A percentile compares a stretch with the other conserved stretches of the same genome.
phyloP scores from a whole-genome alignment of 2,888 invertebrate genomes.

The Pyrocoelia pectoralis region DNA sequence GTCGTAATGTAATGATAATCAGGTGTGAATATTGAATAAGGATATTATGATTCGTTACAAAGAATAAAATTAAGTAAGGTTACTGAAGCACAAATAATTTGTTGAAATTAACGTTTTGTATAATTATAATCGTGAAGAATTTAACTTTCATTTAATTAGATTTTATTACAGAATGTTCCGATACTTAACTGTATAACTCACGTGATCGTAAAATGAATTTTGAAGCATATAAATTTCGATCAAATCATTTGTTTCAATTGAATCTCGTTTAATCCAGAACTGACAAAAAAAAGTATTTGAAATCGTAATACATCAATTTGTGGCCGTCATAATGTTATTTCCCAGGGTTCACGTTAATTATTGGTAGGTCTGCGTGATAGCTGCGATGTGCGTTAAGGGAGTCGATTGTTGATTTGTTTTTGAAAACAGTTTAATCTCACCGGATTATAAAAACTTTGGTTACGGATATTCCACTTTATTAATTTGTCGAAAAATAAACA shows the following conservation, averaged over 20 bases:
- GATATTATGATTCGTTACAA: conserved; percentile 13
- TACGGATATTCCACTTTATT: neutral
- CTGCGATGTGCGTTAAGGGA: conserved; percentile 31
- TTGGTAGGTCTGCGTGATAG: conserved; percentile 34
- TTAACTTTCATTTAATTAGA: conserved; percentile 29
- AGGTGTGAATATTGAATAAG: conserved; percentile 4
- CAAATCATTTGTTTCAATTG: conserved; percentile 4
- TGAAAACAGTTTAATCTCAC: conserved; percentile 9
- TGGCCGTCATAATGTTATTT: conserved; percentile 31
- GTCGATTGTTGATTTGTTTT: conserved; percentile 28
- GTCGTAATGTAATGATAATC: too few relatives aligned
- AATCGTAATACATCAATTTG: conserved; percentile 30
- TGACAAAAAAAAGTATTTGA: conserved; percentile 28
- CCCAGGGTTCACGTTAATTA: conserved; percentile 35
- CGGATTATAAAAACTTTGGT: neutral
- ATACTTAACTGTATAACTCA: neutral
- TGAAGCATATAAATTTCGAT: neutral
- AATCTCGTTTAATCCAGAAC: conserved; percentile 22
- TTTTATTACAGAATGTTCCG: conserved; percentile 20
- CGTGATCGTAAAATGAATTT: conserved; percentile 8
- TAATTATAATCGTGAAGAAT: conserved; percentile 22
- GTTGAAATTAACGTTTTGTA: conserved; percentile 22
- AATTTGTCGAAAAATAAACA: neutral
- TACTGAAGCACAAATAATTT: conserved; percentile 20
- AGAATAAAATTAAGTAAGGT: conserved; percentile 14